Conservation (phyloP, 1,140 invertebrate species). For the Heliconius congener region DNA sequence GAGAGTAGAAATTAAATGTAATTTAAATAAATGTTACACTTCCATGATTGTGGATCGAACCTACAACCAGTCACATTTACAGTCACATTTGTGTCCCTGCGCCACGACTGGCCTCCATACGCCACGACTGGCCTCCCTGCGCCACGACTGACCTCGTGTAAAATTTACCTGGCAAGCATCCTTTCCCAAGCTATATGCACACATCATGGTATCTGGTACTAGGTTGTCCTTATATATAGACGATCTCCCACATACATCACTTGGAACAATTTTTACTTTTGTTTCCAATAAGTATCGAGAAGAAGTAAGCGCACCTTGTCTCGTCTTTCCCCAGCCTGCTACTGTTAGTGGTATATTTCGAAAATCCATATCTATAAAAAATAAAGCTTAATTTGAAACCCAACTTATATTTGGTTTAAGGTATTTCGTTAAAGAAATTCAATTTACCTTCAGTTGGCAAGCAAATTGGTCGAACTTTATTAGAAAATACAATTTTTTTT, state of each 20-base stretch:
- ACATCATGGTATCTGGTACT: conserved; percentile 74
- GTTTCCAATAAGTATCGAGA: conserved; percentile 72
- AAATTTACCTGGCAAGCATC: conserved; percentile 80
- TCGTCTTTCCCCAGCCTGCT: conserved; percentile 73
- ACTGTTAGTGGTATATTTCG: conserved; percentile 56
- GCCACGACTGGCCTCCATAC: no score
- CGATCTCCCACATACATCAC: conserved; percentile 57
- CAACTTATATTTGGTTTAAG: background rate
- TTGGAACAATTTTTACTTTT: conserved; percentile 62
- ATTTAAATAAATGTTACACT: no score
- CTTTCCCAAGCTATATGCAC: conserved; percentile 77
- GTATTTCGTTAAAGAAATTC: background rate
- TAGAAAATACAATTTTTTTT: conserved; percentile 60
- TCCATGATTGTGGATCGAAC: no score
- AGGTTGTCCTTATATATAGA: conserved; percentile 67
- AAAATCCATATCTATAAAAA: conserved; percentile 61
- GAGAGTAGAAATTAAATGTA: no score
- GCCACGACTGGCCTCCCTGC: no score
- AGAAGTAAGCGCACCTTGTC: conserved; percentile 69
- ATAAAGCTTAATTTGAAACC: background rate
- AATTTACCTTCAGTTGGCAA: conserved; percentile 75
- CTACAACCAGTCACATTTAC: no score
- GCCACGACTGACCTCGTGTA: no score
- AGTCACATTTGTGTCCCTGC: no score
- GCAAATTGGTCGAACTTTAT: conserved; percentile 81